Base-by-base conservation (phyloP, 1,140 invertebrate genomes). In the Cyclargus thomasi region DNA sequence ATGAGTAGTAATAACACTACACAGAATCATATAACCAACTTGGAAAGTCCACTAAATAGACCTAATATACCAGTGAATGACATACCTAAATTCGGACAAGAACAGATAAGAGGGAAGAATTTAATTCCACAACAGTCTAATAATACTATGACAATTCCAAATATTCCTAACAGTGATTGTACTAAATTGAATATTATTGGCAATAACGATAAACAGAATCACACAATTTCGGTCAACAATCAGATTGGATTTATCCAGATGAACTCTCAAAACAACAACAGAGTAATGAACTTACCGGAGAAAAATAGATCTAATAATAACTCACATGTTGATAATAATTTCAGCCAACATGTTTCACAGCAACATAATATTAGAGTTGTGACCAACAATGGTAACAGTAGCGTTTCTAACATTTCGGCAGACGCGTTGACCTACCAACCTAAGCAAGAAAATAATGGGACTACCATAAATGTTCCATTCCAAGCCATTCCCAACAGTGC, bases 191-290 rank as follows among this genome's bases (percentile, higher is more conserved):
- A 83, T 70, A 82, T 89, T 64, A 81, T 85, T 21, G 76, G 71
- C 22, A 84, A 80, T 67, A 71, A 69, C 67, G 86, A 88, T 55
- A 90, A 89, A 70, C 86, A 82, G 71, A 86, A 85, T 67, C 82
- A 90, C 66, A 81, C 80, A 7, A 88, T 91, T 68, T 86, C 88
- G 20, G 83, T 86, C 0, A 88, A 75, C 67, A 91, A 90, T 71
- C 90, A 86, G 77, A 85, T 91, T 20, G 87, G 88, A 64, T 91
- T 82, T 67, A 86, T 91, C 78, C 89, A 90, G 71, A 88, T 91
- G 88, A 91, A 89, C 73, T 67, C 81, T 14, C 88, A 80, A 70
- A 88, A 85, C 69, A 87, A 86, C 57, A 88, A 85, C 67, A 84
- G 88, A 79, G 82, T 90, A 1, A 91, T 91, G 10, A 90, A 86